phyloP scores from a whole-genome alignment of 2,113 vertebrate species.

The Pterocles orientalis region DNA sequence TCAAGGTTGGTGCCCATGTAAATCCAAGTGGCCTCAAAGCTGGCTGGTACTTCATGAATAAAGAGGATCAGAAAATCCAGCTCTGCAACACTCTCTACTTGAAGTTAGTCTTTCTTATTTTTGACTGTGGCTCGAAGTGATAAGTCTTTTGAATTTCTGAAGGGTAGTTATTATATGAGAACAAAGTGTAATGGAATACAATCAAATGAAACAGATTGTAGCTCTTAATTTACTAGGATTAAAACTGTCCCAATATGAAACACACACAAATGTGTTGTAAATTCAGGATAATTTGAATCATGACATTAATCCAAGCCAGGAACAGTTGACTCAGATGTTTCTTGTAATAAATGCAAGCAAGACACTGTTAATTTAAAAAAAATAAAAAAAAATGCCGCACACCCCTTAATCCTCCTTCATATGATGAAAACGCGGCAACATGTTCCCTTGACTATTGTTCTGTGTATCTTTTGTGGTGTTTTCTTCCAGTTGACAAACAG shows the following conservation, averaged over 20 bases:
- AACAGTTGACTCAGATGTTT: slow-evolving; percentile 57
- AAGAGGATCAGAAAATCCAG: not conserved
- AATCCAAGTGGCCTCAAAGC: not conserved
- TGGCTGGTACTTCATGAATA: not conserved
- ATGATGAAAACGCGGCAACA: not conserved
- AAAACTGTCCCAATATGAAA: slow-evolving; percentile 43
- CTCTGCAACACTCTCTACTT: not conserved
- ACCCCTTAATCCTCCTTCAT: not conserved
- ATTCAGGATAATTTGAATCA: slow-evolving; percentile 56
- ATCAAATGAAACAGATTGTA: slow-evolving; percentile 41
- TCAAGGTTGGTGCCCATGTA: not conserved
- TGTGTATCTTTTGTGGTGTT: slow-evolving; percentile 30
- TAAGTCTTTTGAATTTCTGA: slow-evolving; percentile 33
- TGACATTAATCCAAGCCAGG: slow-evolving; percentile 44
- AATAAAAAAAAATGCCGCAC: not conserved
- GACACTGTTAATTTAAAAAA: not conserved
- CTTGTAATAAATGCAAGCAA: slow-evolving; percentile 59
- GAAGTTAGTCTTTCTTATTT: not conserved
- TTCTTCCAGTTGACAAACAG: slow-evolving; percentile 7
- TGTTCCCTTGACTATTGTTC: slow-evolving; percentile 41
- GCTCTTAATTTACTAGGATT: slow-evolving; percentile 45
- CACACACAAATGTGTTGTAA: slow-evolving; percentile 49
- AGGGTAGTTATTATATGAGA: slow-evolving; percentile 4
- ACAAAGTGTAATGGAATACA: slow-evolving; percentile 28
- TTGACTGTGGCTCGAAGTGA: not conserved